Evolutionary conservation across 2,888 invertebrate genomes (phyloP), one percentile per base, ranked within the genome.

Genomic region (Drosophila antonietae): DNA sequence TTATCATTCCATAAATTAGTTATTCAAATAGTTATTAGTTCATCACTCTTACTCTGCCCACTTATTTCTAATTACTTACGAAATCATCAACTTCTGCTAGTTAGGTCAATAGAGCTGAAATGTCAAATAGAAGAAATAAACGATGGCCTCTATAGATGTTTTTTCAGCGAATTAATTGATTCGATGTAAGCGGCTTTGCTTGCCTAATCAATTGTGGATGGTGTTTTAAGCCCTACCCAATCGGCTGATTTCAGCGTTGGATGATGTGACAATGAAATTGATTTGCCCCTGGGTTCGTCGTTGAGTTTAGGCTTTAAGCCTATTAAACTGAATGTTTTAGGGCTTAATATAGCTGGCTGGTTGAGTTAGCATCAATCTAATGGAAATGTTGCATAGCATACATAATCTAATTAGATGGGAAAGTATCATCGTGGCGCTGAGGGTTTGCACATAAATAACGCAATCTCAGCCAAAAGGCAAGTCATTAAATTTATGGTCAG

Each of bases 401-500:
- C 64, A 67, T 85, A 78, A 85, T 89, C 80, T 83, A 89, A 85
- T 89, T 89, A 85, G 75, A 78, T 58, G 49, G 62, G 39, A 47
- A 53, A 47, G 55, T 28, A 59, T 61, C 51, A 51, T 61, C 47
- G 58, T 55, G 49, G 33, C 18, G 33, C 18, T 18, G 51, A 61
- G 46, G 23, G 53, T n/a, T 55, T 41, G 23, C 47, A 61, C 80
- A 88, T 90, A 85, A 85, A 89, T 85, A 71, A 85, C 71, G 75
- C 83, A 88, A 85, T 88, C 88, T 85, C 74, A 67, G 78, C 69
- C 73, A 64, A 78, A 73, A 69, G 80, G 77, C 70, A 73, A 73
- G 73, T 73, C 90, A 83, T 86, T 86, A 89, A 85, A 85, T 89
- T 88, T 85, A 86, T 85, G 76, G 81, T 67, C 67, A 65, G 79